Base-by-base conservation (phyloP, 2,113 vertebrate species). In the Pelecanus crispus region DNA sequence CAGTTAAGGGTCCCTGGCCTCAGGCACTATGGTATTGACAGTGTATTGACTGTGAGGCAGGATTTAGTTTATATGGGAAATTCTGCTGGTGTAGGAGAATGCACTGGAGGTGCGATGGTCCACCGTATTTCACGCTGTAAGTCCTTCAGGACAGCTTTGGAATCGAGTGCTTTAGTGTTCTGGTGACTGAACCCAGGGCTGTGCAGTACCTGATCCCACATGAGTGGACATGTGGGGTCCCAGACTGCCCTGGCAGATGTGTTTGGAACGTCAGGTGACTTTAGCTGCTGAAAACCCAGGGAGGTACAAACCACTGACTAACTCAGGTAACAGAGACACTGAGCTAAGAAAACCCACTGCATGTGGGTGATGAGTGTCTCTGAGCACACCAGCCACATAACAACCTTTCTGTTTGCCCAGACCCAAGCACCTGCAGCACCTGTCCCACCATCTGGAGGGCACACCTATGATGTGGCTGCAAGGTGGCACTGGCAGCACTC, bases 141-240 rank as follows among this genome's bases (percentile, higher is more conserved):
- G 8, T 50, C 45, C 55, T 81, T 36, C 31, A 31, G 80, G 71
- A 56, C 21, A 52, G 67, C 67, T 65, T 47, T 63, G 38, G 13
- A 52, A 21, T 18, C 0, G 0, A 65, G 29, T 14, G 32, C 34
- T 72, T 59, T 32, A 47, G 32, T 3, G 10, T 25, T 20, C 29
- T 40, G 53, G 25, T 77, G 72, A 13, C 32, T 3, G 20, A 77
- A 44, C 2, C 25, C 32, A 13, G 53, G 62, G 49, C 45, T 81
- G 72, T 59, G 38, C 52, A 5, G 26, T 15, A 26, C 22, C 63
- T 61, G 62, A 21, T 13, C 70, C 56, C 53, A 9, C 0, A 0
- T 10, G n/a, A 4, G 4, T 5, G 25, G 45, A 6, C 4, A 2
- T 0, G 9, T 11, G n/a, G n/a, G 31, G 4, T 40, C 21, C 12